Evolutionary conservation across 2,113 vertebrate genomes (phyloP), one percentile per base, ranked within the genome.

Genomic region (Saccopteryx leptura): DNA sequence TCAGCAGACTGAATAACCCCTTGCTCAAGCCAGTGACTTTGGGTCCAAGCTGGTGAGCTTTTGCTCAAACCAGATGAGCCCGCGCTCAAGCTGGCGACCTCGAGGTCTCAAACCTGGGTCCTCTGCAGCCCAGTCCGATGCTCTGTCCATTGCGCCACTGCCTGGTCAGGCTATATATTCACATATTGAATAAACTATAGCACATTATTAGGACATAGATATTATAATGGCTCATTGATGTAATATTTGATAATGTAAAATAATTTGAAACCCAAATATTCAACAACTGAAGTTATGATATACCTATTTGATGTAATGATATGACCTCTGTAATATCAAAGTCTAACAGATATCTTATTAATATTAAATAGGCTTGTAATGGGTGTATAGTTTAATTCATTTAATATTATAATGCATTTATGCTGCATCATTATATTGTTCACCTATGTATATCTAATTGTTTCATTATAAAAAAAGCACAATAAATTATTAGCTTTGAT

Each of bases 371-470:
- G 83, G 4, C 26, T 33, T 83, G 4, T 56, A 65, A 80, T 79
- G 6, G 56, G 92, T 84, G 11, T 58, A 83, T 28, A 87, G n/a
- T 50, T 95, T 85, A 93, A 90, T 69, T 79, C 9, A 94, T n/a
- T 96, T 80, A 54, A 89, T 89, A 75, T 92, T 84, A 96, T 58
- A 69, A 89, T 86, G 7, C 23, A 72, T 61, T 80, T 74, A 54
- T 66, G 63, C n/a, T 85, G 13, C 24, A 12, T 28, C 54, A 94
- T 58, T n/a, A 72, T 50, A 80, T 60, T 83, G 9, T 90, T 95
- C 10, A 56, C n/a, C 86, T 4, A 46, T 63, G 13, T 69, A 74
- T 71, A 11, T 48, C 26, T 68, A 93, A 72, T n/a, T 81, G 14
- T 85, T 93, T 76, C 56, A 94, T 58, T 83, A 74, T 63, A n/a